A percentile compares a stretch with the other conserved stretches of the same genome.
Conservation (phyloP, 2,797 vertebrate species). For the Nasua narica region DNA sequence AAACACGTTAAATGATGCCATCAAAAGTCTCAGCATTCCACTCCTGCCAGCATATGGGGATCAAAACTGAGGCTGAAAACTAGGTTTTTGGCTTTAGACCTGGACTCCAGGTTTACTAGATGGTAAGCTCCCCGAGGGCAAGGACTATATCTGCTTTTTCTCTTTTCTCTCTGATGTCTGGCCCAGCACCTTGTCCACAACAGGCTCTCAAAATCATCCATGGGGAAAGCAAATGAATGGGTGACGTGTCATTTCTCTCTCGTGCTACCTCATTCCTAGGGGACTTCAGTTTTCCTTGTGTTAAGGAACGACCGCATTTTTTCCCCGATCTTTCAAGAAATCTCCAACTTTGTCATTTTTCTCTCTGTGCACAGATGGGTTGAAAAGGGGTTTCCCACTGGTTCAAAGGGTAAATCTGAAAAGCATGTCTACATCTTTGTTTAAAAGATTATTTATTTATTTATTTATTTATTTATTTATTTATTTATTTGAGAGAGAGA, state of each 20-base stretch:
- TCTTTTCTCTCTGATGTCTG: not conserved
- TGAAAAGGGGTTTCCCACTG: not conserved
- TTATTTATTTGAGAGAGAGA: no score
- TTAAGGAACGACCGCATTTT: not conserved
- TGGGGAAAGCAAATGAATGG: not conserved
- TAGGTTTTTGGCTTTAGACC: not conserved
- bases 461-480: no score
- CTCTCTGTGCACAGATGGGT: not conserved
- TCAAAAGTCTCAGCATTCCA: not conserved
- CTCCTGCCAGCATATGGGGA: not conserved
- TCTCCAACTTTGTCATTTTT: not conserved
- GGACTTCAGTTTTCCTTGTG: not conserved
- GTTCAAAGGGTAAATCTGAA: not conserved
- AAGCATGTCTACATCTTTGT: not conserved
- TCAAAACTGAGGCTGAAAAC: not conserved
- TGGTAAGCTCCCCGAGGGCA: not conserved
- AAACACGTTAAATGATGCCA: not conserved
- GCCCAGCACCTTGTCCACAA: not conserved
- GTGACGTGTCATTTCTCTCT: not conserved
- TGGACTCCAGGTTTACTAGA: not conserved
- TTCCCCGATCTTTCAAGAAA: not conserved
- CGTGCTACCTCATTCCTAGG: not conserved
- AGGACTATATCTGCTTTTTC: not conserved
- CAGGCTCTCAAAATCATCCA: not conserved
- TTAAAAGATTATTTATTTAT: no score